Conservation (phyloP, 2,113 vertebrate genomes). For the Scartelaos histophorus region DNA sequence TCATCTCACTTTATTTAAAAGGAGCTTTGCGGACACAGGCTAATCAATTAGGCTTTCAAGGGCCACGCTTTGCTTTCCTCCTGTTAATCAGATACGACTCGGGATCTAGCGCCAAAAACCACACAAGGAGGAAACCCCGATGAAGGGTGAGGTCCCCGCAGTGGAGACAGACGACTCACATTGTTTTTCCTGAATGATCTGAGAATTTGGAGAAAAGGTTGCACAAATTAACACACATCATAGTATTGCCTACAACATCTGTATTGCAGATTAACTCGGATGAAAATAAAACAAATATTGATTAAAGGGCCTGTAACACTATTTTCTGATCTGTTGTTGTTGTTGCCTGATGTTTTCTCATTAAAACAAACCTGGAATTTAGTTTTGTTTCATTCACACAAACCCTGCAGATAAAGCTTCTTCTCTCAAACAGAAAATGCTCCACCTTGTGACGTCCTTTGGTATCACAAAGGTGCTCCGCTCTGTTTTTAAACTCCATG, state of each 20-base stretch:
- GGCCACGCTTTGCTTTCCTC: slow-evolving; percentile 46
- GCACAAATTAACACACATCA: not conserved
- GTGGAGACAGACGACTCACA: slow-evolving; percentile 5
- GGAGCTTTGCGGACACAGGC: slow-evolving; percentile 43
- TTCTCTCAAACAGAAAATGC: too few species aligned
- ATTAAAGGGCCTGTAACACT: too few species aligned
- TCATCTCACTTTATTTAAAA: slow-evolving; percentile 65
- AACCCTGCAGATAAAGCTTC: too few species aligned
- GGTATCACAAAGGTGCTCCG: too few species aligned
- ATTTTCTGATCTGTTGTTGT: too few species aligned
- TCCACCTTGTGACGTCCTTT: too few species aligned
- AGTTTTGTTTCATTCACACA: too few species aligned
- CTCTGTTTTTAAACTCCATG: too few species aligned
- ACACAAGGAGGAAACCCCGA: slow-evolving; percentile 38
- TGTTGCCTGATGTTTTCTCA: too few species aligned
- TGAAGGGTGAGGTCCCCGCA: slow-evolving; percentile 44
- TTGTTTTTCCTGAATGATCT: slow-evolving; percentile 18
- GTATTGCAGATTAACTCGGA: not conserved
- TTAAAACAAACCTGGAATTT: too few species aligned
- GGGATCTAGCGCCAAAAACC: slow-evolving; percentile 52
- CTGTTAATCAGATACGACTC: slow-evolving; percentile 63
- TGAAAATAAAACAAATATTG: not conserved
- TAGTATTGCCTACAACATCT: not conserved
- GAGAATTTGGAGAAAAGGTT: too few species aligned
- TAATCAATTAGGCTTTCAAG: slow-evolving; percentile 74